Evolutionary conservation across 2,797 vertebrate genomes (phyloP), one percentile per base, ranked within the genome.

Genomic region (Lerista edwardsae): DNA sequence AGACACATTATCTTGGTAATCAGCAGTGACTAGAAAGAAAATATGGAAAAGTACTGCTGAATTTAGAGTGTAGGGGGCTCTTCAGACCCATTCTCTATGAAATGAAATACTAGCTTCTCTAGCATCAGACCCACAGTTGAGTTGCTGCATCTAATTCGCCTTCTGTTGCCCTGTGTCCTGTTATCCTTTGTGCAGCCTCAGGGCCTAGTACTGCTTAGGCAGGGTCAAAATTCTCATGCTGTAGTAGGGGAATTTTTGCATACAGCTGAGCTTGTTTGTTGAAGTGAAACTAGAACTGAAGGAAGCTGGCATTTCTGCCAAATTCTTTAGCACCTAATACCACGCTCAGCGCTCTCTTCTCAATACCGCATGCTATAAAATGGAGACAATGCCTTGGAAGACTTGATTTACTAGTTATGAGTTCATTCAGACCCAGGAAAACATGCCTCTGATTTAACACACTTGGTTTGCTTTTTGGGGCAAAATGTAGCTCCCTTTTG

Each of bases 1-100:
- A 95, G 94, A 94, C 94, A 94, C 91, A 93, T 95, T 94, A 93
- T 95, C 93, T 94, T 93, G 90, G 90, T 95, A 94, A 94, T 95
- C 93, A 93, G 92, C 92, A 92, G 73, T 90, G 94, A 93, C 94
- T 94, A 93, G 92, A 93, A 93, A 93, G 90, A 93, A 94, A 95
- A 93, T 93, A 92, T 62, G 90, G 93, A 88, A 91, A 92, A 94
- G 90, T 88, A 41, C 90, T 90, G 90, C 84, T 84, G 92, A 91
- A 89, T 92, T 89, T 90, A 91, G 84, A 89, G 87, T 10, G 65
- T 86, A 91, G 91, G 90, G 91, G 89, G 82, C 88, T 93, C 89
- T 90, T 89, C 87, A 73, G 90, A 81, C 10, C 14, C 78, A 14
- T 93, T 91, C 86, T 80, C 44, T 80, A 91, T 91, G 90, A 86